These are phyloP conservation scores for Zosterops lateralis DNA, from an alignment of 2,113 vertebrate genomes.

Conservation along the genomic window DNA sequence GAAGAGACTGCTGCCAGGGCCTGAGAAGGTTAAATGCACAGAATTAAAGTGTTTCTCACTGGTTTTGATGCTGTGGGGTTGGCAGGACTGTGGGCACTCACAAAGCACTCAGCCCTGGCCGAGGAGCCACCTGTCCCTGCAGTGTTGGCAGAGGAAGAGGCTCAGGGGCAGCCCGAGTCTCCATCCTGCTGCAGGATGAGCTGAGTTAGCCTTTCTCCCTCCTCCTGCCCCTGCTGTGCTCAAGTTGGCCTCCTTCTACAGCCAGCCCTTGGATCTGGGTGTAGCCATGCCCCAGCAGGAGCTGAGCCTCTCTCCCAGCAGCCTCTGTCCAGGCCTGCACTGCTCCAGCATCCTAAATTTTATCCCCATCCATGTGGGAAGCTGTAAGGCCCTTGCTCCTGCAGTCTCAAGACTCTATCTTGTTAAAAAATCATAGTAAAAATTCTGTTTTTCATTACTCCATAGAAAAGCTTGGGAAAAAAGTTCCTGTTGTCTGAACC, in stretches of 20 bases:
- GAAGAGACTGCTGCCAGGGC: not conserved
- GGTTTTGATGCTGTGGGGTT: not conserved
- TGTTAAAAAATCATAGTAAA: not conserved
- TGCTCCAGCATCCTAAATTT: not conserved
- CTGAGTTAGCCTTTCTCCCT: not conserved
- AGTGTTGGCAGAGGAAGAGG: not conserved
- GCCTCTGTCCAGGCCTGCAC: not conserved
- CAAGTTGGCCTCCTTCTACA: not conserved
- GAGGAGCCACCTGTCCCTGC: not conserved
- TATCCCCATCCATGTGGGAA: not conserved
- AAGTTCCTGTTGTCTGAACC: not conserved
- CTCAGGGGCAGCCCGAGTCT: not conserved
- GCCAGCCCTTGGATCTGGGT: rapidly evolving
- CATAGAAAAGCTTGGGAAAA: not conserved
- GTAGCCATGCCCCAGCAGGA: rapidly evolving
- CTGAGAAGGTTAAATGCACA: not conserved
- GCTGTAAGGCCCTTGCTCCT: not conserved
- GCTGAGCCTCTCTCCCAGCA: rapidly evolving
- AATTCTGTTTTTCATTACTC: not conserved
- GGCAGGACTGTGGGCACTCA: not conserved
- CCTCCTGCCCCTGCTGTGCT: not conserved
- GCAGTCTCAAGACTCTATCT: not conserved
- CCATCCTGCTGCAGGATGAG: not conserved
- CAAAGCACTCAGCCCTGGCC: rapidly evolving
- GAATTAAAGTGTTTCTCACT: not conserved